These are phyloP conservation scores for Plestiodon gilberti DNA, from an alignment of 2,113 vertebrate genomes.

Conservation along the genomic window DNA sequence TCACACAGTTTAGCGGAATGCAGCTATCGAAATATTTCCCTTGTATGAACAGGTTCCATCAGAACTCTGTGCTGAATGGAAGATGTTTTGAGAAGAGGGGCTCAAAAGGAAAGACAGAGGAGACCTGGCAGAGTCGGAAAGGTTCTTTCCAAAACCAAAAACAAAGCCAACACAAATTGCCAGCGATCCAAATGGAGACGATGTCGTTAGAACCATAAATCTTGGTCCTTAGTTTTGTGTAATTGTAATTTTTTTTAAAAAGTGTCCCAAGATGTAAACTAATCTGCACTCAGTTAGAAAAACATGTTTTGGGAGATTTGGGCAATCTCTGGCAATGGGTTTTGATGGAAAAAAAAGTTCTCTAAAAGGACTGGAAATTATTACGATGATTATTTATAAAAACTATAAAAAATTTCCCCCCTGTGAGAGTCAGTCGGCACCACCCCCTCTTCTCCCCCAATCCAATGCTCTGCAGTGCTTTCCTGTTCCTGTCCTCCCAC, in stretches of 20 bases:
- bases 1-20: too few species aligned
- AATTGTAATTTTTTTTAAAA: not conserved
- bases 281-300: slow-evolving; percentile 19
- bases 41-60: too few species aligned
- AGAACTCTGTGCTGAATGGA: not conserved
- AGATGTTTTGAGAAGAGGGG: not conserved
- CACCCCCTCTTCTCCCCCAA: not conserved
- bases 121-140: not conserved
- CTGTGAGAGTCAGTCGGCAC: not conserved
- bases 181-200: not conserved
- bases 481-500: not conserved
- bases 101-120: not conserved
- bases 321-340: not conserved
- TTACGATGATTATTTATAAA: slow-evolving; percentile 10
- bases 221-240: not conserved
- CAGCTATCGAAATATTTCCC: too few species aligned
- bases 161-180: not conserved
- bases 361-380: slow-evolving; percentile 29
- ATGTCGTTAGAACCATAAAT: not conserved
- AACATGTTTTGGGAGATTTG: not conserved
- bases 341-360: not conserved
- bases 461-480: not conserved
- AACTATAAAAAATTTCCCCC: not conserved
- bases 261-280: slow-evolving; percentile 28
- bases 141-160: not conserved